Base-by-base conservation (phyloP, 2,797 vertebrate genomes). In the Syngnathus acus region DNA sequence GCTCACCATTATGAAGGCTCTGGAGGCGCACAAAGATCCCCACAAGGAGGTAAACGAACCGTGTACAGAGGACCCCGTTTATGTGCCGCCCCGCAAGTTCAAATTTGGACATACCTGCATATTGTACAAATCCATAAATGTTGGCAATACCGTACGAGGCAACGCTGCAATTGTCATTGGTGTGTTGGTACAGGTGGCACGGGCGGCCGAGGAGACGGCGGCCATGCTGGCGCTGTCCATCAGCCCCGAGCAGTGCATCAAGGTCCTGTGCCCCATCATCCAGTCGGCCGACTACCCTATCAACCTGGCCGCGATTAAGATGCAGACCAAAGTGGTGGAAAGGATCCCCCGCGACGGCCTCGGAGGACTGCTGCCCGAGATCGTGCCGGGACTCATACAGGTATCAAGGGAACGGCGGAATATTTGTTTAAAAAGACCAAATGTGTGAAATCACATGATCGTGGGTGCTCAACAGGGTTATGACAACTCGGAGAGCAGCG, bases 261-360 rank as follows among this genome's bases (percentile, higher is more conserved):
- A 98, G 89, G 95, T 98, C 72, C 87, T 98, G 67, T 98, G 95
- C 86, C 96, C 96, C 69, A 98, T 98, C 83, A 95, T 98, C 83
- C 96, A 98, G 81, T 96, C 96, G 4, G 96, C 96, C 55, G 95
- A 98, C 81, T 98, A 97, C 79, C 96, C 96, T 68, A 96, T 97
- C 77, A 98, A 98, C 82, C 86, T 98, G 77, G 95, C 95, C 63
- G 96, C 96, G 78, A 97, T 98, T 82, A 98, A 98, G 89, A 98
- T 98, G 95, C 95, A 97, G 86, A 97, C 93, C 0, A 98, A 96
- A 87, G 95, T 98, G 69, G 93, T 94, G 67, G 95, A 98, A 82
- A 89, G 94, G 82, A 90, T 97, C 75, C 91, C 95, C 80, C 93
- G 91, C 68, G 96, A 98, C 63, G 88, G 90, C 19, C 92, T 98